Base-by-base conservation (phyloP, 2,113 vertebrate genomes). In the Pao palembangensis region DNA sequence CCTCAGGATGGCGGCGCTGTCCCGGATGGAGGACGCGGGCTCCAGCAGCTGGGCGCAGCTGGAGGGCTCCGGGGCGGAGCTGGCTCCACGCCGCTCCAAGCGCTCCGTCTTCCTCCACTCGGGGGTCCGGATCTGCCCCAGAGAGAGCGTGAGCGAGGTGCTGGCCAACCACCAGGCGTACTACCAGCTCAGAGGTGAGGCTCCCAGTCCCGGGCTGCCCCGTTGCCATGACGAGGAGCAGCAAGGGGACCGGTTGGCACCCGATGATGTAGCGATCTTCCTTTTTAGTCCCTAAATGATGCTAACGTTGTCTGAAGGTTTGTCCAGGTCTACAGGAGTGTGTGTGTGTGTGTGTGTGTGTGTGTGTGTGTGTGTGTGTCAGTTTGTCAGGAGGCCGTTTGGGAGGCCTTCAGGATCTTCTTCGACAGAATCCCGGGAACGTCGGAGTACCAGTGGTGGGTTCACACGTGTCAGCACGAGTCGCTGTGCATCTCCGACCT, bases 361-460 rank as follows among this genome's bases (percentile, higher is more conserved):
- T 43, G 41, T 38, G 25, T 46, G 50, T 42, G 53, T 31, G 46
- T 21, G 16, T 63, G 1, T 38, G 38, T 17, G 11, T 52, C 87
- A 98, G 94, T 96, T n/a, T 98, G 95, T 75, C 97, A 98, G 88
- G 95, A 99, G 86, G 94, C 91, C 0, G 93, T 95, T 17, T 98
- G 96, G 96, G 94, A 98, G 89, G 94, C 95, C 1, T 96, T 95
- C 69, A 87, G 93, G 65, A 94, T 98, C 83, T 98, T 98, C 88
- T 84, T 94, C 59, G 93, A 95, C 87, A 86, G 93, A 51, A 95
- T 98, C 81, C 95, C 96, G 3, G 93, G 93, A 42, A 90, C 91
- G 4, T 73, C 75, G 0, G 95, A 98, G 81, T 96, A 96, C 82
- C 93, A 95, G 83, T 76, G 79, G 51, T 97, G 95, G 94, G 93